Evolutionary conservation across 2,113 vertebrate species (phyloP).

Genomic region (Dipodomys merriami): DNA sequence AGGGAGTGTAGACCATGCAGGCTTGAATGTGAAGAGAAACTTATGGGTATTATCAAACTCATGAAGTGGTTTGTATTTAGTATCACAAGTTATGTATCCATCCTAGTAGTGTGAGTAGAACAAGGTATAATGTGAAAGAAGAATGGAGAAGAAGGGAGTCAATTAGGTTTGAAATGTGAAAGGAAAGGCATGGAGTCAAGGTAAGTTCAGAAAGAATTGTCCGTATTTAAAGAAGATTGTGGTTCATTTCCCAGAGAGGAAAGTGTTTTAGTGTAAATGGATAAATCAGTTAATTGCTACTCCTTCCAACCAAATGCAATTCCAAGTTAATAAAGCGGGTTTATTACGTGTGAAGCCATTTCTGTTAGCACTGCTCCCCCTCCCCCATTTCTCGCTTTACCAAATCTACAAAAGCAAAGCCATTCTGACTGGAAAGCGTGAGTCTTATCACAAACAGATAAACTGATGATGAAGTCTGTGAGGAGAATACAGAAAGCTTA

Average conservation of each 20-base stretch:
- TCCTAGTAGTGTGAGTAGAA: neutral
- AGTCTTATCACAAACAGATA: neutral
- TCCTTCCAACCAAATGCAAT: neutral
- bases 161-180: neutral
- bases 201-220: slow-evolving; percentile 33
- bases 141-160: neutral
- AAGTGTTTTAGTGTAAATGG: slow-evolving; percentile 32
- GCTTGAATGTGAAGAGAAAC: neutral
- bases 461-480: neutral
- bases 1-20: neutral
- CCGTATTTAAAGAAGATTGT: neutral
- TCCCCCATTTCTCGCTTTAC: neutral
- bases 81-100: neutral
- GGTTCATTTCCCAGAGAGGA: slow-evolving; percentile 48
- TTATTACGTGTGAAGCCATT: slow-evolving; percentile 8
- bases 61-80: neutral
- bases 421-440: slow-evolving; percentile 14
- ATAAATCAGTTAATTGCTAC: slow-evolving; percentile 43
- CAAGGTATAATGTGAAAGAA: neutral
- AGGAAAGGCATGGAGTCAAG: neutral
- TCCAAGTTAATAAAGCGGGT: slow-evolving; percentile 37
- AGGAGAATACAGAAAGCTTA: neutral
- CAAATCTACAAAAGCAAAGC: slow-evolving; percentile 2
- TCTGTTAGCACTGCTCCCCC: neutral
- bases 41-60: neutral